Evolutionary conservation across 2,113 vertebrate species (phyloP), one percentile per base, ranked within the genome.

Genomic region (Platysteira castanea): DNA sequence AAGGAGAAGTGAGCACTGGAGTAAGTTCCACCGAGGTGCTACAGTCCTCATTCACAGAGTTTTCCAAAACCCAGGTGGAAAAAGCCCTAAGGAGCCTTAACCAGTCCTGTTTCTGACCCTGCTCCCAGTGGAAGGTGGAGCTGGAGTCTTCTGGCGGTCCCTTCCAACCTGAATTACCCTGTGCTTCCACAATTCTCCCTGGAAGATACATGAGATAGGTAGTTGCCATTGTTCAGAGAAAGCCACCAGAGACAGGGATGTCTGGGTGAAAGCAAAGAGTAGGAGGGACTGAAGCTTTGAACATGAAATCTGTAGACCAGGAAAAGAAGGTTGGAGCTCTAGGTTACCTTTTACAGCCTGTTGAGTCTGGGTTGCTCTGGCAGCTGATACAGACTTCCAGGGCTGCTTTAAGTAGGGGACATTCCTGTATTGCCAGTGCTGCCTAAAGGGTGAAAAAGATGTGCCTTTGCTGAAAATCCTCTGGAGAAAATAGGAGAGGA

Each of bases 141-240:
- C 20, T 81, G 68, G 44, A 64, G 15, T 31, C 8, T 68, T 52
- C 15, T 64, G 24, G 22, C 42, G 12, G 4, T 56, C 30, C 30
- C 3, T 70, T 74, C 53, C 33, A 35, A 17, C 9, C 27, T 47
- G 49, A 52, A 46, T 33, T 47, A 41, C 39, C 15, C 28, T 31
- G 23, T 57, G 10, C 26, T 65, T 64, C 60, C 42, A 16, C 42
- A 11, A 24, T 17, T 69, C 21, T 69, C 2, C 41, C 21, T 44
- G 35, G 64, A 63, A 63, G 11, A 10, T 27, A 16, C 8, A 0
- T 13, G 26, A 22, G 44, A 10, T 5, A 1, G 44, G 4, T 4
- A 21, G 17, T 1, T 50, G 44, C 2, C 37, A 23, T 42, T 8
- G 9, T 19, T 37, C 67, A 64, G 35, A 21, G 49, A 54, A 24